A percentile compares a stretch with the other conserved stretches of the same genome.
These are phyloP conservation scores for Xanthorhoe spadicearia DNA, from an alignment of 2,888 invertebrate species.

Conservation along the genomic window DNA sequence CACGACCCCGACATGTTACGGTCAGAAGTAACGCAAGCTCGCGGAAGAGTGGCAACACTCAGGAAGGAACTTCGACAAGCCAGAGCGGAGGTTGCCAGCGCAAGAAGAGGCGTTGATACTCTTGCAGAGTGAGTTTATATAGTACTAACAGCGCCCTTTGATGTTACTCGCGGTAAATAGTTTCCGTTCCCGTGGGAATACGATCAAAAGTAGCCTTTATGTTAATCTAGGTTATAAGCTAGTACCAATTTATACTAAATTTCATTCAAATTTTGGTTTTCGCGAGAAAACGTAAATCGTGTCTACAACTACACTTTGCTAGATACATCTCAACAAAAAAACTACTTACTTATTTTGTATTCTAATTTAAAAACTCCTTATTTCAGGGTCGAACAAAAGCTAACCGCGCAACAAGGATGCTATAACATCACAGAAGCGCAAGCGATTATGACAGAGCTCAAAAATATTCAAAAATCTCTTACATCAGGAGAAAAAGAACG, in stretches of 20 bases:
- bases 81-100: constrained; percentile 95
- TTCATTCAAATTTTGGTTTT: no score
- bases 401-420: constrained; percentile 93
- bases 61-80: constrained; percentile 96
- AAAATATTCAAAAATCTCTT: constrained; percentile 96
- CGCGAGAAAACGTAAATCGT: no score
- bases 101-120: constrained; percentile 96
- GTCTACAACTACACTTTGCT: no score
- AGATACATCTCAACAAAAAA: neutral
- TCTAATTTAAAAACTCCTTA: neutral
- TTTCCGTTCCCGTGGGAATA: no score
- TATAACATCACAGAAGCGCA: constrained; percentile 97
- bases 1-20: constrained; percentile 97
- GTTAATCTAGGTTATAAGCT: no score
- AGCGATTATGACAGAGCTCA: constrained; percentile 96
- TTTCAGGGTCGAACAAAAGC: constrained; percentile 93
- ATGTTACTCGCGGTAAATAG: no score
- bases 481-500: constrained; percentile 97
- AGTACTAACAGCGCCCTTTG: no score
- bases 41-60: constrained; percentile 94
- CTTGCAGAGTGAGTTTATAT: constrained; percentile 92
- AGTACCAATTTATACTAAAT: no score
- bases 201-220: no score
- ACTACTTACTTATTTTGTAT: neutral
- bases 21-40: constrained; percentile 95